These are phyloP conservation scores for Heliconius nattereri DNA, from an alignment of 1,140 invertebrate species.

Conservation along the genomic window DNA sequence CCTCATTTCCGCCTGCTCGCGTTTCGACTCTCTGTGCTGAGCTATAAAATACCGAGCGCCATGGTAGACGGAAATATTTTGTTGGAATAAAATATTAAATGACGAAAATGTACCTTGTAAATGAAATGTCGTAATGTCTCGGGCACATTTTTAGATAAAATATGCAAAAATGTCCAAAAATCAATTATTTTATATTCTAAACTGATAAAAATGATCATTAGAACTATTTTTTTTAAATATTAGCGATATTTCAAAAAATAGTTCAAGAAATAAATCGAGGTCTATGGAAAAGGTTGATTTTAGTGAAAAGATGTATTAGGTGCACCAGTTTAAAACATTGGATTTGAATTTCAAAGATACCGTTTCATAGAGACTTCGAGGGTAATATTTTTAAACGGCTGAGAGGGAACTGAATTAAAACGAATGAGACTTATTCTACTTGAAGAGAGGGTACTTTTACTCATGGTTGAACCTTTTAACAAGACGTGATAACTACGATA, in stretches of 20 bases:
- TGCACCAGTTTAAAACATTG: not conserved
- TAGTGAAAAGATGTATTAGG: not conserved
- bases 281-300: not conserved
- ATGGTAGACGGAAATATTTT: conserved; percentile 33
- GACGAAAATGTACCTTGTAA: conserved; percentile 31
- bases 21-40: conserved; percentile 27
- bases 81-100: conserved; percentile 34
- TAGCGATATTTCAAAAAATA: too few relatives aligned
- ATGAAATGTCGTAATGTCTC: conserved; percentile 21
- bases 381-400: conserved; percentile 27
- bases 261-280: too few relatives aligned
- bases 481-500: conserved; percentile 5
- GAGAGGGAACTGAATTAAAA: conserved; percentile 32
- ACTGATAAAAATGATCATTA: not conserved
- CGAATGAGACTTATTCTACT: conserved; percentile 28
- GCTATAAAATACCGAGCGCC: conserved; percentile 31
- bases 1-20: conserved; percentile 32
- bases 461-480: conserved; percentile 14
- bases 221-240: not conserved
- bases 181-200: not conserved
- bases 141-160: not conserved
- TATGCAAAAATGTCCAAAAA: not conserved
- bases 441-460: conserved; percentile 23
- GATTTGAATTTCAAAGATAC: conserved; percentile 19
- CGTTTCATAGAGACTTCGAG: conserved; percentile 18